A percentile compares a stretch with the other conserved stretches of the same genome.
These are phyloP conservation scores for Norana najaformis DNA, from an alignment of 2,888 invertebrate genomes.

Conservation along the genomic window DNA sequence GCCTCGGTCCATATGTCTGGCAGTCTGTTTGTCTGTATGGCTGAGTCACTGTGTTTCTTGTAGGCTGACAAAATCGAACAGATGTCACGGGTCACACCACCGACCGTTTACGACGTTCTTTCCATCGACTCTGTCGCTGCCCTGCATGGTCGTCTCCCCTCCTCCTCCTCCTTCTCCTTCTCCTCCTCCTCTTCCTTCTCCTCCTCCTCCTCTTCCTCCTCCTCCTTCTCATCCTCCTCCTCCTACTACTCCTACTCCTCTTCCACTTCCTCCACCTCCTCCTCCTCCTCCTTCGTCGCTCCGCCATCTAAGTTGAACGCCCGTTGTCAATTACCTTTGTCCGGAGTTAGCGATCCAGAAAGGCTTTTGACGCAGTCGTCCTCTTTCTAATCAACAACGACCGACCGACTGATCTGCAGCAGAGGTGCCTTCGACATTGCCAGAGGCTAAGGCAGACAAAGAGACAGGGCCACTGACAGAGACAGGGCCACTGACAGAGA, in stretches of 20 bases:
- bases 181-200: too few species aligned
- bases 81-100: constrained; percentile 16
- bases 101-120: constrained; percentile 3
- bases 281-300: background rate
- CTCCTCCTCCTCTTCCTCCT: background rate
- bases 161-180: background rate
- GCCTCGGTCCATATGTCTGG: background rate
- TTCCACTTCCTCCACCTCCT: background rate
- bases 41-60: background rate
- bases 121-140: background rate
- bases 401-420: constrained; percentile 21
- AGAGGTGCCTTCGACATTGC: background rate
- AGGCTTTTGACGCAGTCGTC: background rate
- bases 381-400: background rate
- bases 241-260: background rate
- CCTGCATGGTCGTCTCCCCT: background rate
- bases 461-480: background rate
- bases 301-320: background rate
- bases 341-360: constrained; percentile 10
- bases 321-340: constrained; percentile 14
- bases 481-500: background rate
- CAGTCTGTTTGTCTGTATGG: background rate
- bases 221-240: background rate
- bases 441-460: background rate
- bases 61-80: background rate